A percentile compares a stretch with the other conserved stretches of the same genome.
These are phyloP conservation scores for Xiphias gladius DNA, from an alignment of 2,113 vertebrate species.

Conservation along the genomic window DNA sequence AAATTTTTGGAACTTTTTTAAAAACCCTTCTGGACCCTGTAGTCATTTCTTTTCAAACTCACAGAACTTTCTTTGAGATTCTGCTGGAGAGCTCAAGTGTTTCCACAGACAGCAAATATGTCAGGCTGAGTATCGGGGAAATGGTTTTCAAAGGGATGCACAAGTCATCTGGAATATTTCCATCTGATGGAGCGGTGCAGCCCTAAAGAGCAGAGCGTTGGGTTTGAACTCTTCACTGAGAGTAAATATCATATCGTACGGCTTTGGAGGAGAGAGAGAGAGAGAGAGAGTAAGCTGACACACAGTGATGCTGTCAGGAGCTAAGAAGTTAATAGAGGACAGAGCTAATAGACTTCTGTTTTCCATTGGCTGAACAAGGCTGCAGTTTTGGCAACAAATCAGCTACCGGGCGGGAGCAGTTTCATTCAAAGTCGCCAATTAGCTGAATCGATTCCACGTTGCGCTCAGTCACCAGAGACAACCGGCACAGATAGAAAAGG, in stretches of 20 bases:
- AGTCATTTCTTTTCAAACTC: not conserved
- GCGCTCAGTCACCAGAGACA: constrained; percentile 49
- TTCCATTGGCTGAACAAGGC: constrained; percentile 40
- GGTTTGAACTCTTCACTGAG: too few species aligned
- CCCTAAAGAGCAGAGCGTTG: too few species aligned
- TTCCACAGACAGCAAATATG: not conserved
- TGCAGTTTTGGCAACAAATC: constrained; percentile 28
- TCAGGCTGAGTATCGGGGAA: not conserved
- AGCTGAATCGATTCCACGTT: constrained; percentile 55
- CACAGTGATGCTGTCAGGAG: too few species aligned
- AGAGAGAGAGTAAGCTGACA: too few species aligned
- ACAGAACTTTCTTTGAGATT: not conserved
- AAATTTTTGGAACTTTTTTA: not conserved
- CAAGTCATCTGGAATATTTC: not conserved
- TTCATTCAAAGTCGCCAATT: constrained; percentile 59
- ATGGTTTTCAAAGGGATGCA: not conserved
- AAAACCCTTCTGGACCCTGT: not conserved
- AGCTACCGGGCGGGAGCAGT: constrained; percentile 19
- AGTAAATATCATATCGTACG: too few species aligned
- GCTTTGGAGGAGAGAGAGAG: too few species aligned
- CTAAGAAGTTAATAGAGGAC: too few species aligned
- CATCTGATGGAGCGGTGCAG: not conserved
- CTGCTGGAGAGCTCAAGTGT: not conserved
- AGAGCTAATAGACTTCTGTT: constrained; percentile 24
- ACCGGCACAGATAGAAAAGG: constrained; percentile 39